A percentile compares a stretch with the other conserved stretches of the same genome.
Conservation (phyloP, 1,140 invertebrate genomes). For the Orussus abietinus region DNA sequence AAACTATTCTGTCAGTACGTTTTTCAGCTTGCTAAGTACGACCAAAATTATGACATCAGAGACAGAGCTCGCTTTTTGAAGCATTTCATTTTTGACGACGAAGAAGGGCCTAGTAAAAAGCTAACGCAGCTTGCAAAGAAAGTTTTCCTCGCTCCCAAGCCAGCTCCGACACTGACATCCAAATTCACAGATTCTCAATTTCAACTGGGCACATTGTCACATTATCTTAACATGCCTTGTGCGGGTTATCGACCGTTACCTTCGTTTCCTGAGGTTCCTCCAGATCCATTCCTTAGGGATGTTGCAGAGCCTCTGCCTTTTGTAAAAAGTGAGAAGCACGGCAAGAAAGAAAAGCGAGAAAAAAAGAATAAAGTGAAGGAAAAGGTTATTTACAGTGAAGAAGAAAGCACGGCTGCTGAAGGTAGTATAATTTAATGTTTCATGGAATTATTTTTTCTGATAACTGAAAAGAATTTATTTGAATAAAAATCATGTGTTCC, state of each 20-base stretch:
- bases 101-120: conserved; percentile 42
- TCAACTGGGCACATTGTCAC: conserved; percentile 93
- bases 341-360: conserved; percentile 38
- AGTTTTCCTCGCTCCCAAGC: conserved; percentile 90
- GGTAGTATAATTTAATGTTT: conserved; percentile 17
- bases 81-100: conserved; percentile 71
- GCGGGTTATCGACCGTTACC: conserved; percentile 87
- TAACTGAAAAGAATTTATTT: background rate
- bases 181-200: conserved; percentile 66
- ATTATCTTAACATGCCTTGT: conserved; percentile 84
- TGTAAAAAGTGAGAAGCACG: conserved; percentile 22
- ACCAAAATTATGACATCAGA: conserved; percentile 96
- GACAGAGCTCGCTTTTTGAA: conserved; percentile 87
- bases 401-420: conserved; percentile 33
- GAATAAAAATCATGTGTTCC: too few species aligned
- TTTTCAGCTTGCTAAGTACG: conserved; percentile 94
- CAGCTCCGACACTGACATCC: conserved; percentile 78
- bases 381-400: conserved; percentile 42
- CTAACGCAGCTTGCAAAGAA: conserved; percentile 71
- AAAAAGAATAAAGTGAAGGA: conserved; percentile 41
- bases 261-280: conserved; percentile 72
- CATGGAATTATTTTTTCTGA: background rate
- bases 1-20: conserved; percentile 89
- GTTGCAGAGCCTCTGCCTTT: conserved; percentile 65
- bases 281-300: conserved; percentile 75